Evolutionary conservation across 2,797 vertebrate genomes (phyloP), one percentile per base, ranked within the genome.

Genomic region (Parambassis ranga): DNA sequence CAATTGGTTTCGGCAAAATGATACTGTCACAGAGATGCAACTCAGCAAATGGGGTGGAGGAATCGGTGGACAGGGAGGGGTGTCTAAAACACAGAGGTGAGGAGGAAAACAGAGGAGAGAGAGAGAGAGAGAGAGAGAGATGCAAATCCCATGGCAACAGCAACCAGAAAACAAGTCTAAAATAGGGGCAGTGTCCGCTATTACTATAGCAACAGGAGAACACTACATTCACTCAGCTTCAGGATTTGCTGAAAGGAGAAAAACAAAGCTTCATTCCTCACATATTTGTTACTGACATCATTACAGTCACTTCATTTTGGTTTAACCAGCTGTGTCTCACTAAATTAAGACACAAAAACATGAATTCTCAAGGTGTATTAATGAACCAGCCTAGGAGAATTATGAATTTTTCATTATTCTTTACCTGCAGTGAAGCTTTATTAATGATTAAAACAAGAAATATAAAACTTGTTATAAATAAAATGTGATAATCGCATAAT

Each of bases 61-160:
- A 68, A 36, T 37, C 20, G 71, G 60, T 56, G 47, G 65, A 39
- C 43, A 35, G 49, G 75, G 71, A 73, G 62, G 59, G 48, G 60
- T 47, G 48, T 10, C 55, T n/a, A n/a, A n/a, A 50, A 67, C 63
- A 75, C 55, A 79, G 66, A 81, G 59, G 71, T 60, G 70, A 83
- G 63, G 44, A 55, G 53, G 67, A 79, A 84, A 79, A 81, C 77
- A 82, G 44, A 69, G 73, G 71, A 60, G 71, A 77, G 62, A 72
- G 71, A 60, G 68, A 61, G 70, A 70, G 68, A 75, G 61, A 70
- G 77, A 84, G 81, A 68, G 85, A 90, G 84, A 87, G 85, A 88
- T 90, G 91, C 87, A 93, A 93, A 93, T 93, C 92, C 92, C 93
- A 93, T 94, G 92, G 93, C 93, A 94, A 94, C 93, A 94, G 91